Percentiles rank a stretch among this genome's conserved stretches.
Conservation (phyloP, 2,797 vertebrate species). For the Coracias cyanogaster region DNA sequence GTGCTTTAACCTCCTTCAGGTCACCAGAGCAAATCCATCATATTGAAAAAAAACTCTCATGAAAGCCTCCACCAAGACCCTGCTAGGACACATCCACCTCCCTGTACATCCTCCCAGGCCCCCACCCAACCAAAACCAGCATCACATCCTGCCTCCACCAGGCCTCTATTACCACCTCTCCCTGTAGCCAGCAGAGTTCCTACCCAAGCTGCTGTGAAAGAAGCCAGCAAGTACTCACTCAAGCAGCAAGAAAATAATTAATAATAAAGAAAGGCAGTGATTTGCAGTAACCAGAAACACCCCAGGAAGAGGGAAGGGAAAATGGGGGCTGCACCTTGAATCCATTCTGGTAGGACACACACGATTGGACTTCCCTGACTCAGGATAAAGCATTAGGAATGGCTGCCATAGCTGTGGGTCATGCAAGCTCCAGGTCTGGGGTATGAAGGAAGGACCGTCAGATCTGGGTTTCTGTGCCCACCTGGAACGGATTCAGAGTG, state of each 20-base stretch:
- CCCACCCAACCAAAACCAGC: conserved; percentile 2
- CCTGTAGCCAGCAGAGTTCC: conserved; percentile 24
- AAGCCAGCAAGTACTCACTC: conserved; percentile 70
- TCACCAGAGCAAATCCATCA: conserved; percentile 13
- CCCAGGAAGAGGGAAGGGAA: conserved; percentile 47
- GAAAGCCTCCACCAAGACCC: not conserved
- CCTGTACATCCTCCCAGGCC: not conserved
- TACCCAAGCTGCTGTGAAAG: conserved; percentile 67
- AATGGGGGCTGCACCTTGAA: conserved; percentile 57
- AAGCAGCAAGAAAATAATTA: conserved; percentile 68
- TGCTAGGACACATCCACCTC: not conserved
- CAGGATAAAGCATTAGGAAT: conserved; percentile 35
- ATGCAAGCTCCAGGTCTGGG: conserved; percentile 56
- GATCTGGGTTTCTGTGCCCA: conserved; percentile 56
- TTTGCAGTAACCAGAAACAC: conserved; percentile 60
- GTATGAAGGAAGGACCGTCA: conserved; percentile 36
- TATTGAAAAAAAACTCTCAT: not conserved
- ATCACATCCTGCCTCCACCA: not conserved
- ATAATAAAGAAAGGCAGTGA: conserved; percentile 55
- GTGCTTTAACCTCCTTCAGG: not conserved
- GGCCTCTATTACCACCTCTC: conserved; percentile 23
- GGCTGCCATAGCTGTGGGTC: conserved; percentile 44
- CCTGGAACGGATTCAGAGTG: conserved; percentile 72
- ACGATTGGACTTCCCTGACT: not conserved
- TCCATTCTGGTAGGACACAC: conserved; percentile 59